Evolutionary conservation across 1,140 invertebrate genomes (phyloP), one percentile per base, ranked within the genome.

Genomic region (Zelostemma sp.): DNA sequence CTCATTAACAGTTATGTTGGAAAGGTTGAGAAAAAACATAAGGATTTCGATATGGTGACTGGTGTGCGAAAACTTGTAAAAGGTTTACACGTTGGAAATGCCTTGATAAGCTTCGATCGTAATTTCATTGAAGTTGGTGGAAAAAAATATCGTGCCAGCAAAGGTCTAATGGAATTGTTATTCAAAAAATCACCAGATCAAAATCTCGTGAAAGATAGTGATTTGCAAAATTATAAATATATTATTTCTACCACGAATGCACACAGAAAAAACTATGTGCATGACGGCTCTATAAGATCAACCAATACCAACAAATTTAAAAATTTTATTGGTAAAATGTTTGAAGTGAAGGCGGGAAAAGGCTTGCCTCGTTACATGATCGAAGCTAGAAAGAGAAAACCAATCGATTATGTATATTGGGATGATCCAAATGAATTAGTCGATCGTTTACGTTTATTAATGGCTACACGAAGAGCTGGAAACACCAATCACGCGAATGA

Each of bases 271-370:
- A n/a, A n/a, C n/a, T n/a, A n/a, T n/a, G n/a, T n/a, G n/a, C n/a
- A n/a, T n/a, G n/a, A n/a, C n/a, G n/a, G n/a, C n/a, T n/a, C n/a
- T n/a, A n/a, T n/a, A n/a, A n/a, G n/a, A n/a, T n/a, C n/a, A 16
- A 64, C 61, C n/a, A 69, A 69, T 46, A 60, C 60, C 0, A 9
- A 64, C 19, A 64, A 21, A 56, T 33, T 25, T 9, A 21, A 33
- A 12, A 6, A 38, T 46, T 14, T 47, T 8, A 17, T 14, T 25
- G 1, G 0, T 35, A 46, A 57, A 51, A 12, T 17, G 6, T 21
- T 15, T 28, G 62, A 61, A 43, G 53, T 28, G 15, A 47, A 21
- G 47, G 16, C 21, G 31, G 9, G 19, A 48, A 28, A n/a, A 4
- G 12, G n/a, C n/a, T n/a, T n/a, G n/a, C n/a, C n/a, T n/a, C n/a